Evolutionary conservation across 2,888 invertebrate genomes (phyloP), one percentile per base, ranked within the genome.

Genomic region (Polydesmus complanatus): DNA sequence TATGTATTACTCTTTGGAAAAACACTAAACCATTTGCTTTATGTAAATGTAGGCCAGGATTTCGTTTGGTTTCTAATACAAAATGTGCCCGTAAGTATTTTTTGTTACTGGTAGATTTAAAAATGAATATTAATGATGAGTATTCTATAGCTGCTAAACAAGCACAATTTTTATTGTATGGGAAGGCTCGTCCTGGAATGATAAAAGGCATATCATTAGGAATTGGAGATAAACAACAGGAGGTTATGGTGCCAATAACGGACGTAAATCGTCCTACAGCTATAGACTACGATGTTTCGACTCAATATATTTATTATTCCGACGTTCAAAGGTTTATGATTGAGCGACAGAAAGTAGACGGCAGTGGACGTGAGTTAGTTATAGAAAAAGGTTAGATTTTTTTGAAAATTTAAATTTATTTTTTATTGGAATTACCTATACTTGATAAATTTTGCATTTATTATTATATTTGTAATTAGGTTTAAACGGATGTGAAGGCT

Each of bases 21-120:
- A 69, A 69, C 54, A 69, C 70, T 23, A 73, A 73, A 47, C 78
- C 81, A 1, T 71, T 78, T 65, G 81, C 81, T 64, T 80, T 79
- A 68, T 90, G 89, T 74, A 70, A 83, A 57, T 89, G 89, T 71
- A 78, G 81, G 49, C 81, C 84, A 67, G 89, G 89, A 1, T 87
- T 80, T 75, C 78, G 78, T 66, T 75, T 81, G 56, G 73, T 75
- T 60, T 78, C 79, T 21, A 78, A 73, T 67, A 78, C 77, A 54
- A 79, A 79, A 71, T 88, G 88, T 74, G 73, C 78, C 63, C 76
- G 82, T 81, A 70, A 77, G 80, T 76, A 47, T 2, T 49, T 26
- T 52, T 23, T 55, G 25, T 54, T 23, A 14, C 2, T 51, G 26
- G 27, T 23, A 56, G 18, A 5, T 56, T 56, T 14, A 25, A 21